Conservation (phyloP, 1,140 invertebrate species). For the Leptinotarsa undecemlineata region DNA sequence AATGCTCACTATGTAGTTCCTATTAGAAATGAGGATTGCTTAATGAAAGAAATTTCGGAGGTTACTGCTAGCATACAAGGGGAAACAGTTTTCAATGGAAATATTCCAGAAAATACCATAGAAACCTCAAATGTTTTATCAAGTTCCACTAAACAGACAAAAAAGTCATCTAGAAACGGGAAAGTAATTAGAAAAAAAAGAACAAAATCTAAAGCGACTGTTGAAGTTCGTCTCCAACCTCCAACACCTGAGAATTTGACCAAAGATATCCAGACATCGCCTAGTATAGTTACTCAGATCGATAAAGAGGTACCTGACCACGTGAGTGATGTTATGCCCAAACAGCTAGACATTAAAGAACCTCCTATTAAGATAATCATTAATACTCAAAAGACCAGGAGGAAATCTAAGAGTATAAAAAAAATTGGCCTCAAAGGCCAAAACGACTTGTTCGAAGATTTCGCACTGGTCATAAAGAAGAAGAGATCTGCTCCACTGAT, state of each 20-base stretch:
- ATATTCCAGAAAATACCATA: too few species aligned
- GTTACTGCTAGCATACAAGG: too few species aligned
- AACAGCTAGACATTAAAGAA: slow-evolving; percentile 8
- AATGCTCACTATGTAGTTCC: too few species aligned
- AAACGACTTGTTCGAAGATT: slow-evolving; percentile 39
- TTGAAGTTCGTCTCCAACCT: neutral
- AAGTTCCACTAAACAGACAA: neutral
- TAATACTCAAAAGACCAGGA: slow-evolving; percentile 32
- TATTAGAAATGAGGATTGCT: too few species aligned
- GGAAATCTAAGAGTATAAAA: slow-evolving; percentile 40
- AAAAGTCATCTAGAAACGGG: neutral
- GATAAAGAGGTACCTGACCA: neutral
- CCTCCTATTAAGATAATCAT: slow-evolving; percentile 24
- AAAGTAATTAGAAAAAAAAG: neutral
- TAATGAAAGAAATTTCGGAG: too few species aligned
- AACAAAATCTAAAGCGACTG: neutral
- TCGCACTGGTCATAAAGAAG: slow-evolving; percentile 42
- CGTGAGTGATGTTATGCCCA: neutral
- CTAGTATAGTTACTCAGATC: neutral
- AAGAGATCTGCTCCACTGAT: slow-evolving; percentile 34
- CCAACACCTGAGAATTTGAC: neutral
- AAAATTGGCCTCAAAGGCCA: slow-evolving; percentile 32
- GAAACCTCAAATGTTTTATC: too few species aligned
- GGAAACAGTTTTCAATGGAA: too few species aligned
- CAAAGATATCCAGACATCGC: neutral